phyloP scores from a whole-genome alignment of 2,113 vertebrate species.

The Anarhynchus alexandrinus region DNA sequence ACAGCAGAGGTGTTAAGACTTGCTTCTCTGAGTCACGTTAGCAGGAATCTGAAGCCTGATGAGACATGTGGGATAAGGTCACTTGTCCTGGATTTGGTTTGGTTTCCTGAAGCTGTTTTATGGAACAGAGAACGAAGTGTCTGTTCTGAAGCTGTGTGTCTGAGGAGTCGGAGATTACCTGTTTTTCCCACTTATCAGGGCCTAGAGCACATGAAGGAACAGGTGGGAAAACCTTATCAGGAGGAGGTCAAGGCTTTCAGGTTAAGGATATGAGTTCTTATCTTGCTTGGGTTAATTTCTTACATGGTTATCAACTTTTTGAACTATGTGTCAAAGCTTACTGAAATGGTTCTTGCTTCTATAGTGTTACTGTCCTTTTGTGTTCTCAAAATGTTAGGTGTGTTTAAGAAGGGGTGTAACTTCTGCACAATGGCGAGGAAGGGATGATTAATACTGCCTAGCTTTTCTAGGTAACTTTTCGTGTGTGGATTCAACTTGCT shows the following conservation, averaged over 20 bases:
- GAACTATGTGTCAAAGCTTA: background rate
- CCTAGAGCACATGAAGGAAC: background rate
- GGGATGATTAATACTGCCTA: background rate
- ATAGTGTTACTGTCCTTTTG: background rate
- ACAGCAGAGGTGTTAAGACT: slow-evolving; percentile 9
- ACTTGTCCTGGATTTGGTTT: slow-evolving; percentile 37
- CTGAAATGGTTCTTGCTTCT: background rate
- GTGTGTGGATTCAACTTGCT: background rate
- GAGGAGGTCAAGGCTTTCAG: background rate
- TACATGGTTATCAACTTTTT: background rate
- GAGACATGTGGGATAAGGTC: background rate
- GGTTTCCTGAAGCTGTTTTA: background rate
- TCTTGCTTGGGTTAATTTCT: background rate
- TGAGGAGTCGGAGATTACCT: background rate
- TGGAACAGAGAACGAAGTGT: background rate
- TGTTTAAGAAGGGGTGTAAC: background rate
- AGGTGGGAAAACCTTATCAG: background rate
- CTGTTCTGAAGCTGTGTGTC: background rate
- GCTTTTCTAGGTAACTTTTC: background rate
- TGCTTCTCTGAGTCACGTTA: background rate
- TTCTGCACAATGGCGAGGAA: background rate
- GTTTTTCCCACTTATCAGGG: background rate
- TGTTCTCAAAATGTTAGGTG: background rate
- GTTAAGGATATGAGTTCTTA: background rate
- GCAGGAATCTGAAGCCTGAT: background rate